phyloP scores from a whole-genome alignment of 1,140 invertebrate species.

The Ostrea denselamellosa region DNA sequence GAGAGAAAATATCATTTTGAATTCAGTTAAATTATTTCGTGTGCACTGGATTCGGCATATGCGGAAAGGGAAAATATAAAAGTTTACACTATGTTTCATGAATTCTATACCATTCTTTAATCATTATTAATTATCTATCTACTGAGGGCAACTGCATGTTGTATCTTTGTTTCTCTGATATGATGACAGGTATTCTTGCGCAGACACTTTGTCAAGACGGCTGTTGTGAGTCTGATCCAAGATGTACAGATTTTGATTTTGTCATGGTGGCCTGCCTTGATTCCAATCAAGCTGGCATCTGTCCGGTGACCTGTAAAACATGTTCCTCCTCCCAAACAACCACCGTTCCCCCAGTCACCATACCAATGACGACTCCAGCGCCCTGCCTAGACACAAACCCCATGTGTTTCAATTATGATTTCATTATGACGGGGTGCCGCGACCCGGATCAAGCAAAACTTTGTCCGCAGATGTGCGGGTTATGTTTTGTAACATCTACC shows the following conservation, averaged over 20 bases:
- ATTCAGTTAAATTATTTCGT: no score
- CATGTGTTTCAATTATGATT: not conserved
- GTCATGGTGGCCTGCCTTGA: not conserved
- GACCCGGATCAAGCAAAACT: not conserved
- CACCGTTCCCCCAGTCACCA: not conserved
- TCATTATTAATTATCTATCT: no score
- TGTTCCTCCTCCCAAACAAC: not conserved
- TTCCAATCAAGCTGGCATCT: not conserved
- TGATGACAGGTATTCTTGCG: no score
- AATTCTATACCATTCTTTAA: no score
- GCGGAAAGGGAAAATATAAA: no score
- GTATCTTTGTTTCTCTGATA: not conserved
- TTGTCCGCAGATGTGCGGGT: slow-evolving; percentile 6
- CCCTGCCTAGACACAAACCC: not conserved
- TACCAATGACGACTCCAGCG: not conserved
- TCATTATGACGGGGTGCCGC: not conserved
- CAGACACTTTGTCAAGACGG: not conserved
- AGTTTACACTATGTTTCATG: no score
- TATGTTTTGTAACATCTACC: not conserved
- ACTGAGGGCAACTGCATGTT: no score
- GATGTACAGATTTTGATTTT: slow-evolving; percentile 19
- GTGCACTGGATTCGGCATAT: no score
- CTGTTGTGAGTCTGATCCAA: not conserved
- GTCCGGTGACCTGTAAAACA: not conserved
- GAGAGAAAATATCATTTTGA: no score